These are phyloP conservation scores for Drosophila grimshawi DNA, from an alignment of 1,140 invertebrate genomes.

Conservation along the genomic window DNA sequence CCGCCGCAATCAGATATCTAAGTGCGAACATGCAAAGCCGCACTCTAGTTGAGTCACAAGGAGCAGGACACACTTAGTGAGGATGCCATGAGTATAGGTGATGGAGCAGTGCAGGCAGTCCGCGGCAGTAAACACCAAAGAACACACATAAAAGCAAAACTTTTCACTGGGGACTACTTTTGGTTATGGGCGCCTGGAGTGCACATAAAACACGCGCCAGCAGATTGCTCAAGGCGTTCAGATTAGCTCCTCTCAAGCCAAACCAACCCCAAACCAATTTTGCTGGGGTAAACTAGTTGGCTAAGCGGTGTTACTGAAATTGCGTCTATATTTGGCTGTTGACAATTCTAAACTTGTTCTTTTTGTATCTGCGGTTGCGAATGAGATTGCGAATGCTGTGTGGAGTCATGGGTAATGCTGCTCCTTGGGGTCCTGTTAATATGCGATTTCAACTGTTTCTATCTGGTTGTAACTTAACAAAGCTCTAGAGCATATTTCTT, in stretches of 20 bases:
- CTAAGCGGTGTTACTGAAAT: slow-evolving; percentile 7
- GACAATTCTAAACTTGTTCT: slow-evolving; percentile 35
- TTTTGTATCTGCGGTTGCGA: slow-evolving; percentile 11
- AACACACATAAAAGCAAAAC: slow-evolving; percentile 61
- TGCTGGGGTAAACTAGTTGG: slow-evolving; percentile 34
- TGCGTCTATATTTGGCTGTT: slow-evolving; percentile 35
- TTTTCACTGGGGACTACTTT: slow-evolving; percentile 77
- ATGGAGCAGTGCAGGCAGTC: slow-evolving; percentile 11
- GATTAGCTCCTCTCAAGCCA: slow-evolving; percentile 8
- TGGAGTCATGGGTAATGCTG: slow-evolving; percentile 24
- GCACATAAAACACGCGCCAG: slow-evolving; percentile 70
- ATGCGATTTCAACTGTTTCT: slow-evolving; percentile 34
- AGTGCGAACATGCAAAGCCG: slow-evolving; percentile 21
- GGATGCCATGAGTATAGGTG: not conserved
- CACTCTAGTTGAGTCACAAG: not conserved
- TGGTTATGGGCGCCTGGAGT: slow-evolving; percentile 75
- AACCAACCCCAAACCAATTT: not conserved
- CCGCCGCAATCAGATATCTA: slow-evolving; percentile 30
- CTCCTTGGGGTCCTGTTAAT: slow-evolving; percentile 51
- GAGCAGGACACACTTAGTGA: not conserved
- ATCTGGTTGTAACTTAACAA: not conserved
- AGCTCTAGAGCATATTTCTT: not conserved
- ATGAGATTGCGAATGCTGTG: slow-evolving; percentile 5
- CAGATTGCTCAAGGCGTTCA: slow-evolving; percentile 49
- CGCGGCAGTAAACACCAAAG: slow-evolving; percentile 26